Percentiles rank a stretch among this genome's conserved stretches.
These are phyloP conservation scores for Pionites leucogaster DNA, from an alignment of 2,113 vertebrate genomes.

Conservation along the genomic window DNA sequence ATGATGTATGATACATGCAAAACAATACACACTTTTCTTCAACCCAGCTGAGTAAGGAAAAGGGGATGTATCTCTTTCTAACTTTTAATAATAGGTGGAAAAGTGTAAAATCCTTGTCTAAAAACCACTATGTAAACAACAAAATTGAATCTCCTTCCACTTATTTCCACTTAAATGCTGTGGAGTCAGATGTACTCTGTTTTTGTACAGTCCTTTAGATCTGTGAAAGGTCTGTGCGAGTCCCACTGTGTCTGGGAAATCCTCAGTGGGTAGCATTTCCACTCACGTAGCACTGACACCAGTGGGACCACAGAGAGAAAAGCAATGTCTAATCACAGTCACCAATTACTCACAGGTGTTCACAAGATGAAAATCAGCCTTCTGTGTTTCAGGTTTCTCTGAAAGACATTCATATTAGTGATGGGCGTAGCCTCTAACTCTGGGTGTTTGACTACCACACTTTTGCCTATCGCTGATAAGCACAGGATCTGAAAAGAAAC, in stretches of 20 bases:
- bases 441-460: not conserved
- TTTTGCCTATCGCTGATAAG: not conserved
- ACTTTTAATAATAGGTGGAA: not conserved
- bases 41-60: not conserved
- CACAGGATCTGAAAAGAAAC: not conserved
- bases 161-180: not conserved
- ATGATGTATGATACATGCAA: not conserved
- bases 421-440: not conserved
- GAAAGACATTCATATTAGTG: not conserved
- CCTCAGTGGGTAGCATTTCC: not conserved
- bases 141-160: not conserved
- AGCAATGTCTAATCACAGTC: not conserved
- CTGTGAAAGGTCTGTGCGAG: not conserved
- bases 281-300: fast-evolving
- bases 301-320: not conserved
- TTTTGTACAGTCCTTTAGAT: not conserved
- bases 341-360: not conserved
- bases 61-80: not conserved
- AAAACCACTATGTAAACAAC: not conserved
- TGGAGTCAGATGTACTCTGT: not conserved
- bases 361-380: not conserved
- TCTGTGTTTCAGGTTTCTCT: not conserved
- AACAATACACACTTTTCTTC: not conserved
- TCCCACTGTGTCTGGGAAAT: not conserved
- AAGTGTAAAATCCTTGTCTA: not conserved